Percentiles rank a stretch among this genome's conserved stretches.
Evolutionary conservation across 2,797 vertebrate genomes (phyloP).

Genomic region (Mareca strepera): DNA sequence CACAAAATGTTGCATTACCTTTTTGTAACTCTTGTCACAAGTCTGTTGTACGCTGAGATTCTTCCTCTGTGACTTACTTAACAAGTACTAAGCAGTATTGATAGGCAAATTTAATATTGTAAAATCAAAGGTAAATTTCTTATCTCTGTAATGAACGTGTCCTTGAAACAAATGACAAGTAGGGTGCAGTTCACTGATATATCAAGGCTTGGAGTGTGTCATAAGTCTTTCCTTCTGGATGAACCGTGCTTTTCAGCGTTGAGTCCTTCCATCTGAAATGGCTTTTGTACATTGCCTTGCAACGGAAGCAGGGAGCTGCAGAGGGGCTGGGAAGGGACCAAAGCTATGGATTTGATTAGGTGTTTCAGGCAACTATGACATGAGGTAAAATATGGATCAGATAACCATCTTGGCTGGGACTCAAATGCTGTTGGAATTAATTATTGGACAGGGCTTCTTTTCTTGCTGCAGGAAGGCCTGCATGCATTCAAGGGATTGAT

Average conservation of each 20-base stretch:
- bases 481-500: not conserved
- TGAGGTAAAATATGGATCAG: not conserved
- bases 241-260: not conserved
- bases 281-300: not conserved
- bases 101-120: not conserved
- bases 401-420: not conserved
- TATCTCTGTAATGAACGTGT: not conserved
- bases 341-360: constrained; percentile 37
- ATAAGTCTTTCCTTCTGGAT: not conserved
- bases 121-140: not conserved
- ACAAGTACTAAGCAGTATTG: not conserved
- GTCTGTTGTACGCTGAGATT: not conserved
- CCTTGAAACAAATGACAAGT: not conserved
- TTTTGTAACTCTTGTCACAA: not conserved
- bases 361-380: constrained; percentile 7
- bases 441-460: not conserved
- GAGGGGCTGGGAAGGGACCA: not conserved
- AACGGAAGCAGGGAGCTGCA: not conserved
- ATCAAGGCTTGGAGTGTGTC: not conserved
- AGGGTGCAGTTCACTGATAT: not conserved
- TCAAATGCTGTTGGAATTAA: not conserved
- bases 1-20: not conserved
- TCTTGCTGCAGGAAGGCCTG: not conserved
- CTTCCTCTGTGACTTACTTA: not conserved
- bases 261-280: not conserved